A percentile compares a stretch with the other conserved stretches of the same genome.
phyloP scores from a whole-genome alignment of 2,797 vertebrate species.

The Galagoides demidoff region DNA sequence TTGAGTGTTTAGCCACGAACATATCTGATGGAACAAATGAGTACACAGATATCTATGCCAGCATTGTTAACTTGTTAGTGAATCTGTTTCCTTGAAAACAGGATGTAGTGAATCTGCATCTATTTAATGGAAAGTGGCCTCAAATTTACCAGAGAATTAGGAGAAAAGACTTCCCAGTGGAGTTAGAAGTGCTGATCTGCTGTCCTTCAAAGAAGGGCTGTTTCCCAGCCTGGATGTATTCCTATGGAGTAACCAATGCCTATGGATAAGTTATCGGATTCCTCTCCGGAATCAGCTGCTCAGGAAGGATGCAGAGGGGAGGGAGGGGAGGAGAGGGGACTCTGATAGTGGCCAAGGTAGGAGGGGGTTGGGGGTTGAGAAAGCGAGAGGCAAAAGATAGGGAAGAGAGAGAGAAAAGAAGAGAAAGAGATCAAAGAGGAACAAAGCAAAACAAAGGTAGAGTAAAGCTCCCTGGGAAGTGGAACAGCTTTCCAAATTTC shows the following conservation, averaged over 20 bases:
- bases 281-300: constrained; percentile 81
- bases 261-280: constrained; percentile 82
- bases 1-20: constrained; percentile 41
- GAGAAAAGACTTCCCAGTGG: constrained; percentile 55
- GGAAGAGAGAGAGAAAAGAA: background rate
- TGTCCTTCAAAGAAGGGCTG: constrained; percentile 78
- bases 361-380: constrained; percentile 44
- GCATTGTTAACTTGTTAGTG: constrained; percentile 71
- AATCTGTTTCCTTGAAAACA: constrained; percentile 83
- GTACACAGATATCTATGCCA: constrained; percentile 55
- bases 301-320: constrained; percentile 79
- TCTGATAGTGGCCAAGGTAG: constrained; percentile 72
- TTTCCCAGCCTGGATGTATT: constrained; percentile 80
- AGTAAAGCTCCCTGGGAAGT: background rate
- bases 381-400: constrained; percentile 64
- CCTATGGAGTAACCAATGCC: constrained; percentile 65
- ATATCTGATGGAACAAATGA: constrained; percentile 55
- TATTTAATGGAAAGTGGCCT: constrained; percentile 75
- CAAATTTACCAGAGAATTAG: constrained; percentile 52
- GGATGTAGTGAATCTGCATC: constrained; percentile 66
- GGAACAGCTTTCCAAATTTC: background rate
- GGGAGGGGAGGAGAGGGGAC: constrained; percentile 5
- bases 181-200: constrained; percentile 79
- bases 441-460: constrained; percentile 42
- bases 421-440: constrained; percentile 44